These are phyloP conservation scores for Wasmannia auropunctata DNA, from an alignment of 1,140 invertebrate genomes.

Conservation along the genomic window DNA sequence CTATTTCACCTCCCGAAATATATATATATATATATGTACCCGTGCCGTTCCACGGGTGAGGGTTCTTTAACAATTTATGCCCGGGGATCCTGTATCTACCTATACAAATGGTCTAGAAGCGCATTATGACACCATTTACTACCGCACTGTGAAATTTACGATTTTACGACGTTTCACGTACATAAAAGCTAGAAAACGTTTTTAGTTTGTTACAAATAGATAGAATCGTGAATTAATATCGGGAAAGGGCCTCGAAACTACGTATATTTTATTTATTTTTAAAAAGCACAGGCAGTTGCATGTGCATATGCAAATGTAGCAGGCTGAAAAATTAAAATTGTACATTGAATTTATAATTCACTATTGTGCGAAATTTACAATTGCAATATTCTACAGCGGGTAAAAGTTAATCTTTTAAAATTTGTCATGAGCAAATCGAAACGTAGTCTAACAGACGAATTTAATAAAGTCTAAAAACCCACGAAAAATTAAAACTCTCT, in stretches of 20 bases:
- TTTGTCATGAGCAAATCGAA: not conserved
- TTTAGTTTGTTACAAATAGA: not conserved
- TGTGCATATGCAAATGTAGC: not conserved
- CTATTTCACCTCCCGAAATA: slow-evolving; percentile 13
- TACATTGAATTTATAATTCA: not conserved
- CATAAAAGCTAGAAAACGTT: not conserved
- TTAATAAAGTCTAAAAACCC: not conserved
- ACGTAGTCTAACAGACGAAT: not conserved
- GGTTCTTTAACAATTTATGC: slow-evolving; percentile 34
- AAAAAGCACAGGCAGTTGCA: not conserved
- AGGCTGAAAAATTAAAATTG: not conserved
- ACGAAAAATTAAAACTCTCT: not conserved
- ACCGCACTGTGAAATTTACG: not conserved
- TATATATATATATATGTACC: too few relatives aligned
- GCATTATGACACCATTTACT: slow-evolving; percentile 8
- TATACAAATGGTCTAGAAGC: not conserved
- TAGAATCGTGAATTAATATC: not conserved
- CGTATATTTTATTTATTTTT: not conserved
- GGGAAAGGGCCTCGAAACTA: not conserved
- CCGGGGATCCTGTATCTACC: not conserved
- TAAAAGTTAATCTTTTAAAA: not conserved
- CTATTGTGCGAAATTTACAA: not conserved
- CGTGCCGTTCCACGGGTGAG: not conserved
- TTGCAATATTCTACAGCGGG: not conserved
- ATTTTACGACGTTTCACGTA: not conserved